Conservation (phyloP, 2,797 vertebrate genomes). For the Pangasius larnaudii region DNA sequence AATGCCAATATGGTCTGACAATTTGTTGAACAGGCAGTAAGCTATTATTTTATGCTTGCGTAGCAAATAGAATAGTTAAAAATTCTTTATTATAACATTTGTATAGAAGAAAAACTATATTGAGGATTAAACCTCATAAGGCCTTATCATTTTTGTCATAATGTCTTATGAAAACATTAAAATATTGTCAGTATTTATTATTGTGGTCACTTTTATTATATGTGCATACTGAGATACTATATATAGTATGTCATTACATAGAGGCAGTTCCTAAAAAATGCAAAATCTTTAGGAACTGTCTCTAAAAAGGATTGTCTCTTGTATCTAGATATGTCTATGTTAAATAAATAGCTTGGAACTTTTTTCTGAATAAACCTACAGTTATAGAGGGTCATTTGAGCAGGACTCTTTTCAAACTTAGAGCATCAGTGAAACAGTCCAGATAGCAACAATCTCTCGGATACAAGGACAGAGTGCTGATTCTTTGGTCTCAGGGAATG, state of each 20-base stretch:
- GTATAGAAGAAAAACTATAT: background rate
- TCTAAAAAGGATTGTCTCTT: constrained; percentile 18
- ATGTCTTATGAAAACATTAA: background rate
- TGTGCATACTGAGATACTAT: background rate
- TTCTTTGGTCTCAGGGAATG: constrained; percentile 65
- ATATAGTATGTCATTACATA: background rate
- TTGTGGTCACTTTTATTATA: background rate
- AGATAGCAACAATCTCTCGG: constrained; percentile 64
- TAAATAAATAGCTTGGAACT: constrained; percentile 50
- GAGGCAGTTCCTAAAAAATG: background rate
- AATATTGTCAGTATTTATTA: background rate
- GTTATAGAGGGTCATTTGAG: constrained; percentile 55
- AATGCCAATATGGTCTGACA: background rate
- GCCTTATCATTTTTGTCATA: background rate
- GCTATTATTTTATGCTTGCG: background rate
- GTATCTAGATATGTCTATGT: constrained; percentile 50
- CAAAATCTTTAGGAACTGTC: background rate
- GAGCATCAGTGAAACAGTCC: constrained; percentile 56
- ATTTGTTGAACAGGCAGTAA: background rate
- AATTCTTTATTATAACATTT: background rate
- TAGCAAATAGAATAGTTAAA: background rate
- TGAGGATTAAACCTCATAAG: background rate
- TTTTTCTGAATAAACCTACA: constrained; percentile 1
- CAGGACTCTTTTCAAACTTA: constrained; percentile 60
- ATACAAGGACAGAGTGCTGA: constrained; percentile 66